These are phyloP conservation scores for Anagyrus pseudococci DNA, from an alignment of 2,888 invertebrate species.

Conservation along the genomic window DNA sequence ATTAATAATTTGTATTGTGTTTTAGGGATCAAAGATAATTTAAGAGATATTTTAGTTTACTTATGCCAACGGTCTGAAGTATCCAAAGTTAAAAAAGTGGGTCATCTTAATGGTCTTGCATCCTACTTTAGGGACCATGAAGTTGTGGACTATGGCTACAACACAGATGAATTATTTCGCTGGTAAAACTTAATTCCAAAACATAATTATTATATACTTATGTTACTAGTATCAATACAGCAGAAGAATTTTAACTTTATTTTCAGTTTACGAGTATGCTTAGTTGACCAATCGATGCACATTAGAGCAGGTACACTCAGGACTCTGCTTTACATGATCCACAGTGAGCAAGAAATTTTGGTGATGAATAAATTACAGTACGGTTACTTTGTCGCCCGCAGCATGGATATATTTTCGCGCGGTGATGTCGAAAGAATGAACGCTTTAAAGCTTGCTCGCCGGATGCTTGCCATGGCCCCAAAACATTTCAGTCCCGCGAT, in stretches of 20 bases:
- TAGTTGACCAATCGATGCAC: constrained; percentile 87
- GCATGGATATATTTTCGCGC: constrained; percentile 86
- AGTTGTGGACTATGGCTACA: constrained; percentile 72
- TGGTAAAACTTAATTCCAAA: constrained; percentile 67
- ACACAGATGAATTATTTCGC: constrained; percentile 80
- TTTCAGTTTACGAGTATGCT: constrained; percentile 81
- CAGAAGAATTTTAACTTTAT: constrained; percentile 31
- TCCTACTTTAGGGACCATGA: constrained; percentile 74
- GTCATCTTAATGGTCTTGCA: constrained; percentile 87
- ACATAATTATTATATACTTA: background rate
- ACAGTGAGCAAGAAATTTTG: constrained; percentile 78
- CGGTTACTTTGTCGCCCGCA: constrained; percentile 85
- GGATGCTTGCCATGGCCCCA: constrained; percentile 72
- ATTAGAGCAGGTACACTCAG: constrained; percentile 89
- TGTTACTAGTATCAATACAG: background rate
- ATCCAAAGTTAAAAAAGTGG: constrained; percentile 80
- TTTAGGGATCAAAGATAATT: constrained; percentile 64
- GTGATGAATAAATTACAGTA: constrained; percentile 82
- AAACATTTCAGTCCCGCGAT: constrained; percentile 76
- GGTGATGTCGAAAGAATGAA: constrained; percentile 94
- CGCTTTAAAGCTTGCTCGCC: constrained; percentile 84
- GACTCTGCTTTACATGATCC: constrained; percentile 84
- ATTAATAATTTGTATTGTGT: constrained; percentile 5
- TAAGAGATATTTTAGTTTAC: constrained; percentile 69
- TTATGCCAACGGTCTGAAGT: constrained; percentile 70